phyloP scores from a whole-genome alignment of 2,113 vertebrate species.

The Phalacrocorax carbo region DNA sequence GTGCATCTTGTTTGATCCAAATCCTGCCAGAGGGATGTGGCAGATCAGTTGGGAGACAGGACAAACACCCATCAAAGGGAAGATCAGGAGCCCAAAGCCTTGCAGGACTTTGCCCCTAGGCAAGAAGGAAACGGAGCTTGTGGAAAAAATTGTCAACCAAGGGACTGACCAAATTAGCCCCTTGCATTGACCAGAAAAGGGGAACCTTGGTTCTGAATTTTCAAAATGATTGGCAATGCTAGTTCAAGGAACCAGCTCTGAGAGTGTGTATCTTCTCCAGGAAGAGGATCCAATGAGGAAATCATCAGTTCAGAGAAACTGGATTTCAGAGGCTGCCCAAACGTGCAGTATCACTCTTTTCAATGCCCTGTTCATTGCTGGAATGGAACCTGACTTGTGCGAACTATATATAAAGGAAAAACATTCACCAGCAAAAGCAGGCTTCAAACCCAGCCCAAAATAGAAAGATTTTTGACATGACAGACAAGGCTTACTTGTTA shows the following conservation, averaged over 20 bases:
- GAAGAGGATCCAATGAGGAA: not conserved
- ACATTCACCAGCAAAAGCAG: not conserved
- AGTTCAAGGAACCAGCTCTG: not conserved
- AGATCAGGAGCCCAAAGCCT: not conserved
- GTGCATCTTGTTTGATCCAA: not conserved
- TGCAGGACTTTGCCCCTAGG: not conserved
- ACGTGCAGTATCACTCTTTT: not conserved
- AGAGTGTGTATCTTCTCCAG: not conserved
- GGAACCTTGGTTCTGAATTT: not conserved
- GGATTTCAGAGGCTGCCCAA: not conserved
- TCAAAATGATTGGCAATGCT: not conserved
- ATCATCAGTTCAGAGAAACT: not conserved
- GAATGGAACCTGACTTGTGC: not conserved
- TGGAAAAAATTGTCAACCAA: not conserved
- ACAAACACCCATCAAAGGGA: fast-evolving
- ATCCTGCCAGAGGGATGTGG: not conserved
- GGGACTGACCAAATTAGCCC: not conserved
- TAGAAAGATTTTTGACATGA: conserved; percentile 17
- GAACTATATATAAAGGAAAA: not conserved
- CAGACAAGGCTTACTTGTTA: not conserved
- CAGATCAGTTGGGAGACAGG: not conserved
- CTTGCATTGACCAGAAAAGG: not conserved
- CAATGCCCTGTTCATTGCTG: not conserved
- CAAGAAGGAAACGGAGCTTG: not conserved
- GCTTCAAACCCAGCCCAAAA: not conserved